Evolutionary conservation across 2,797 vertebrate species (phyloP).

Genomic region (Helostoma temminkii): DNA sequence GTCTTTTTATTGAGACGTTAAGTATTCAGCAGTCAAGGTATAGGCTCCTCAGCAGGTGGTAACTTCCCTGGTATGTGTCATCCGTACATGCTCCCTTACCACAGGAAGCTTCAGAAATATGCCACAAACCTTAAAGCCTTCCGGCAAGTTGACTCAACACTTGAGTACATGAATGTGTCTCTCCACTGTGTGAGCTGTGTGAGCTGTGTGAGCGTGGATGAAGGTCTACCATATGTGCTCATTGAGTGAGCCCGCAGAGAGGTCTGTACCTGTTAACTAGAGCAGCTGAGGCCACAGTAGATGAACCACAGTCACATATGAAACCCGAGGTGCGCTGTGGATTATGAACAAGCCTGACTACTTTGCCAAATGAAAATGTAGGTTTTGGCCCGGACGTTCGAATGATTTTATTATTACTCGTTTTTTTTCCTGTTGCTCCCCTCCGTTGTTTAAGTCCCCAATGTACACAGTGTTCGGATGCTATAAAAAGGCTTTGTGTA

Average conservation of each 20-base stretch:
- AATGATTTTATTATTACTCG: constrained; percentile 69
- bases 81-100: background rate
- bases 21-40: too few species aligned
- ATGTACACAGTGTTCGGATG: constrained; percentile 78
- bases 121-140: background rate
- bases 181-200: constrained; percentile 28
- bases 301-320: constrained; percentile 84
- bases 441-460: constrained; percentile 74
- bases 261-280: constrained; percentile 85
- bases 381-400: constrained; percentile 87
- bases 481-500: constrained; percentile 91
- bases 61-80: background rate
- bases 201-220: constrained; percentile 39
- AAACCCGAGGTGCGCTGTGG: constrained; percentile 88
- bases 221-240: constrained; percentile 37
- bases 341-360: constrained; percentile 88
- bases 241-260: constrained; percentile 78
- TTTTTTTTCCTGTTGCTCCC: constrained; percentile 82
- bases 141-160: constrained; percentile 23
- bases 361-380: constrained; percentile 93
- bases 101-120: background rate
- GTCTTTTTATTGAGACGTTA: too few species aligned
- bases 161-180: constrained; percentile 10
- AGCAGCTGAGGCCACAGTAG: constrained; percentile 72
- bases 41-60: background rate